Evolutionary conservation across 2,888 invertebrate genomes (phyloP).

Genomic region (Acronicta psi): DNA sequence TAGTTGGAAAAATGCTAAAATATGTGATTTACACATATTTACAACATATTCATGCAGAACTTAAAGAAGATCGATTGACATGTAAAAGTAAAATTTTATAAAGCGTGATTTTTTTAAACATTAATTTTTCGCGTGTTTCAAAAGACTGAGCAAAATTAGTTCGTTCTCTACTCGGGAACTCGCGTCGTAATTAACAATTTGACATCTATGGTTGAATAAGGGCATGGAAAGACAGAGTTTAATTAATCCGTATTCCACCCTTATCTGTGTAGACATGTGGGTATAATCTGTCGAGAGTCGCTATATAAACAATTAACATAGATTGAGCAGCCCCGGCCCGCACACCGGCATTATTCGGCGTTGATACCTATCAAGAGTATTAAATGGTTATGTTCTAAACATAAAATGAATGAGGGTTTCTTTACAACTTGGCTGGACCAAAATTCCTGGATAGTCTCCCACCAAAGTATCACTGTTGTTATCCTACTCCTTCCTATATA

Average conservation of each 20-base stretch:
- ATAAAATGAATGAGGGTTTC: too few relatives aligned
- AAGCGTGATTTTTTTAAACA: neutral
- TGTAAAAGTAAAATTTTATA: slow-evolving; percentile 1
- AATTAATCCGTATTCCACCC: slow-evolving; percentile 57
- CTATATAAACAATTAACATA: slow-evolving; percentile 53
- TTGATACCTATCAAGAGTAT: slow-evolving; percentile 19
- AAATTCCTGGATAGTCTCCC: too few relatives aligned
- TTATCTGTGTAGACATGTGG: slow-evolving; percentile 55
- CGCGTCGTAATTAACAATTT: slow-evolving; percentile 47
- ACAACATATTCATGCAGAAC: neutral
- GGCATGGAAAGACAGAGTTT: slow-evolving; percentile 48
- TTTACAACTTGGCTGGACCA: too few relatives aligned
- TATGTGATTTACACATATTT: neutral
- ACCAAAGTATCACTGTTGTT: too few relatives aligned
- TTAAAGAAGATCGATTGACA: slow-evolving; percentile 4
- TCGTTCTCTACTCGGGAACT: slow-evolving; percentile 32
- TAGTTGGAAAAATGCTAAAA: too few relatives aligned
- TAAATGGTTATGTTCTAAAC: too few relatives aligned
- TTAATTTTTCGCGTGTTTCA: too few relatives aligned
- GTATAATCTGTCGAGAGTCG: slow-evolving; percentile 49
- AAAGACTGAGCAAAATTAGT: slow-evolving; percentile 18
- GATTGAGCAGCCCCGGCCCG: slow-evolving; percentile 38
- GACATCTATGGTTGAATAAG: slow-evolving; percentile 36
- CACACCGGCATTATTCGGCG: slow-evolving; percentile 36
- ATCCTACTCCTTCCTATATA: too few relatives aligned